phyloP scores from a whole-genome alignment of 2,888 invertebrate genomes.

The Melieria omissa region DNA sequence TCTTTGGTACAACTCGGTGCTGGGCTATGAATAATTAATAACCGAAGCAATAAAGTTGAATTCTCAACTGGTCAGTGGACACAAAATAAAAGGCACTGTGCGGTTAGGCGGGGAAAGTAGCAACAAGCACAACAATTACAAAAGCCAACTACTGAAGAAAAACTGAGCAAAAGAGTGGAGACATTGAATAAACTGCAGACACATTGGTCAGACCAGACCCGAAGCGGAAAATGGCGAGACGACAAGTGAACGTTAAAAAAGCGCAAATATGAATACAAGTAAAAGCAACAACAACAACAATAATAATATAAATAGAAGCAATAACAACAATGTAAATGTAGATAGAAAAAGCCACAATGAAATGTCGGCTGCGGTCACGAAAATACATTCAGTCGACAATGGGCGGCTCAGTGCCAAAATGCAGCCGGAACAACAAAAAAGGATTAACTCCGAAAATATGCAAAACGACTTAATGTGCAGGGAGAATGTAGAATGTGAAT shows the following conservation, averaged over 20 bases:
- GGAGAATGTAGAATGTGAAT: not conserved
- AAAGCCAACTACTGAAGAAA: not conserved
- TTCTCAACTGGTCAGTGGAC: conserved; percentile 43
- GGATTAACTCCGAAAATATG: not conserved
- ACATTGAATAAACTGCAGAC: conserved; percentile 13
- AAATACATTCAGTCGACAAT: not conserved
- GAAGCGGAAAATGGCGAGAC: not conserved
- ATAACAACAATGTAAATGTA: not conserved
- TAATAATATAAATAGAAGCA: not conserved
- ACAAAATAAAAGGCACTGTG: conserved; percentile 38
- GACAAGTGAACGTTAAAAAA: not conserved
- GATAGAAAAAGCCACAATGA: conserved; percentile 6
- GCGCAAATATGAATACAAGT: not conserved
- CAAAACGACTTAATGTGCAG: not conserved
- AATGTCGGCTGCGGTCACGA: not conserved
- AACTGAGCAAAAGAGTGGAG: conserved; percentile 13
- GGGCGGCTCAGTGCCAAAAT: not conserved
- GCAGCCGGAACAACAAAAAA: not conserved
- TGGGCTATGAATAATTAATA: conserved; percentile 47
- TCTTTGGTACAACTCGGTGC: conserved; percentile 32
- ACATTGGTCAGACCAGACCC: conserved; percentile 9
- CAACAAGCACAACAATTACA: no score
- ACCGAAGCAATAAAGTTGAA: conserved; percentile 49
- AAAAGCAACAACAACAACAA: not conserved
- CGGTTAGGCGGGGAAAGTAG: conserved; percentile 26